Base-by-base conservation (phyloP, 2,113 vertebrate species). In the Strix aluco region DNA sequence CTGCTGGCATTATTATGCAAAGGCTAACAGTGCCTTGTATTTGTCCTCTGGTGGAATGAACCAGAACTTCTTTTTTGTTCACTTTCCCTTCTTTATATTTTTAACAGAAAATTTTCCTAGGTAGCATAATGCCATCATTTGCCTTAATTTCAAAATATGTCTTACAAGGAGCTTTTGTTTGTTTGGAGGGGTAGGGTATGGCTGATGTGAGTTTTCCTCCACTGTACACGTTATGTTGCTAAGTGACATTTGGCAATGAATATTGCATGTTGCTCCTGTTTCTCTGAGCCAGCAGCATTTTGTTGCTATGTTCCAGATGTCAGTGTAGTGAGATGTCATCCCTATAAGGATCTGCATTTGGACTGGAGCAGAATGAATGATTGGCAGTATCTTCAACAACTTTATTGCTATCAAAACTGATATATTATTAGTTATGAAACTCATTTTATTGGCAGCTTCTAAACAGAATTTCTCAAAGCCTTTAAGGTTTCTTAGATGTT, bases 271-370 rank as follows among this genome's bases (percentile, higher is more conserved):
- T 94, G 83, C 74, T 96, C 54, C 69, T 88, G 44, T 90, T 94
- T 88, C 92, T 96, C 91, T 77, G 75, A 96, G 95, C 97, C 95
- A 96, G 86, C 74, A 94, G 83, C 71, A 88, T 93, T 96, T 96
- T 97, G 93, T 93, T 97, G 86, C 84, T 90, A 40, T 42, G 34
- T 96, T 96, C 93, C 95, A 97, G 95, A 97, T 97, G 97, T 96
- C 95, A 96, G 36, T 36, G n/a, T 89, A 97, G 87, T 92, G 92
- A 93, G 86, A 95, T 96, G 73, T 93, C 91, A 96, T 94, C 55
- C 44, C 69, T 85, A 20, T 62, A 94, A 97, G 74, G 86, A 81
- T 72, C 86, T 85, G 30, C 58, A 77, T 86, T 95, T 96, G 81
- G 94, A 95, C 80, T 75, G 78, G 47, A 93, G 85, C 52, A 86